Base-by-base conservation (phyloP, 2,888 invertebrate genomes). In the Caenorhabditis doughertyi region DNA sequence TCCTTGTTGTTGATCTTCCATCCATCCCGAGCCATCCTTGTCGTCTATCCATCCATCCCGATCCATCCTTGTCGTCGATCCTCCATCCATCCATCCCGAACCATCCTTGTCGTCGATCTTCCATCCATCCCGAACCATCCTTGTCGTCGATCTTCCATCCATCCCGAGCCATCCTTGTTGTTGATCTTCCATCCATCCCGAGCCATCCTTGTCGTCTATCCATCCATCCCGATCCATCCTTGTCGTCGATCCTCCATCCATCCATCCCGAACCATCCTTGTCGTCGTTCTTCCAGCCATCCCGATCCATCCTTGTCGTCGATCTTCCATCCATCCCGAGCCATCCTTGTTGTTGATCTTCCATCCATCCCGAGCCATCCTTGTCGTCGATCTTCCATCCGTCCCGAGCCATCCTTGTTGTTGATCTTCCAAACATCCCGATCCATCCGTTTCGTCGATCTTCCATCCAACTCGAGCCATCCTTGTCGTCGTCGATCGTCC, bases 21-120 rank as follows among this genome's bases (percentile, higher is more conserved):
- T 62, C 44, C 39, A 23, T 62, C 62, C 62, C 44, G 42, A 44
- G 23, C 62, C 44, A 39, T 62, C 44, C 62, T 62, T n/a, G 42
- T 35, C 42, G 42, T 47, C 18, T n/a, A 7, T 35, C 35, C 35
- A 35, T 65, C 65, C 51, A 47, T 49, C 32, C 42, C 51, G 47
- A 47, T 2, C 51, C 65, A 29, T 44, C 21, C 21, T 68, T n/a
- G 68, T 47, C 18, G 44, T 47, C 18, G 55, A 23, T 27, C 9
- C 1, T 29, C 49, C n/a, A 68, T 42, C 62, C 62, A 62, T 47
- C 62, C 44, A 27, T 25, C n/a, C n/a, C n/a, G 13, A 4, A n/a
- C n/a, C 47, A 23, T 64, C 39, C 13, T 9, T 23, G 35, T 67
- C 4, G 35, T 35, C 25, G 39, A 27, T 51, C 29, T 16, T 56